Evolutionary conservation across 2,888 invertebrate species (phyloP).

Genomic region (Spodoptera exigua): DNA sequence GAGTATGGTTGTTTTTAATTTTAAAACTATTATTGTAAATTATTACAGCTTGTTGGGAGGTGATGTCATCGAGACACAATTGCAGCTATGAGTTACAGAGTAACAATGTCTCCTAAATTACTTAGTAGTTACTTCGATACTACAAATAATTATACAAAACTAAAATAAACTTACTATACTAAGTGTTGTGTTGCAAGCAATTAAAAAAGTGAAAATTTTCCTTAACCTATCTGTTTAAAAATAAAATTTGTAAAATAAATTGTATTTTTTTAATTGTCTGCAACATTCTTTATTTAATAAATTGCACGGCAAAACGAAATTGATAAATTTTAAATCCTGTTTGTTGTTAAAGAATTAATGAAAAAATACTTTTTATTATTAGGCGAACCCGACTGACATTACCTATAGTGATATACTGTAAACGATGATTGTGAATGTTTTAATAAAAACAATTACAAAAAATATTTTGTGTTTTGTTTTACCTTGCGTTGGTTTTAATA

Average conservation of each 20-base stretch:
- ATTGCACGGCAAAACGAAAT: constrained; percentile 52
- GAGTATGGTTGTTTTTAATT: no score
- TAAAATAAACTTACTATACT: constrained; percentile 39
- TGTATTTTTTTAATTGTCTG: constrained; percentile 53
- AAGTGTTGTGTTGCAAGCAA: constrained; percentile 57
- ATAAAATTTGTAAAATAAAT: constrained; percentile 17
- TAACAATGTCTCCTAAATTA: constrained; percentile 44
- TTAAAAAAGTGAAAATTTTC: constrained; percentile 47
- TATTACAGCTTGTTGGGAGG: no score
- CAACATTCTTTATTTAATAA: constrained; percentile 49
- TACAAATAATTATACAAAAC: constrained; percentile 53
- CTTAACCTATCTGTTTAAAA: constrained; percentile 21
- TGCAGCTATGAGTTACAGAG: constrained; percentile 53
- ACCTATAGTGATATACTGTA: constrained; percentile 66
- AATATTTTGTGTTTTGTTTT: constrained; percentile 37
- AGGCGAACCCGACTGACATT: constrained; percentile 79
- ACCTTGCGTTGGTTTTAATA: constrained; percentile 4
- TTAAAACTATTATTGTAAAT: no score
- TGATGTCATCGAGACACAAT: constrained; percentile 18
- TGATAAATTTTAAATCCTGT: constrained; percentile 64
- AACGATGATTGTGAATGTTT: constrained; percentile 79
- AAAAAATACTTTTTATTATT: constrained; percentile 64
- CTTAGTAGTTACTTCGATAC: constrained; percentile 53
- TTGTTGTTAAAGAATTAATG: constrained; percentile 66
- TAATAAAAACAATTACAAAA: constrained; percentile 70